A percentile compares a stretch with the other conserved stretches of the same genome.
These are phyloP conservation scores for Coturnix japonica DNA, from an alignment of 2,113 vertebrate species.

Conservation along the genomic window DNA sequence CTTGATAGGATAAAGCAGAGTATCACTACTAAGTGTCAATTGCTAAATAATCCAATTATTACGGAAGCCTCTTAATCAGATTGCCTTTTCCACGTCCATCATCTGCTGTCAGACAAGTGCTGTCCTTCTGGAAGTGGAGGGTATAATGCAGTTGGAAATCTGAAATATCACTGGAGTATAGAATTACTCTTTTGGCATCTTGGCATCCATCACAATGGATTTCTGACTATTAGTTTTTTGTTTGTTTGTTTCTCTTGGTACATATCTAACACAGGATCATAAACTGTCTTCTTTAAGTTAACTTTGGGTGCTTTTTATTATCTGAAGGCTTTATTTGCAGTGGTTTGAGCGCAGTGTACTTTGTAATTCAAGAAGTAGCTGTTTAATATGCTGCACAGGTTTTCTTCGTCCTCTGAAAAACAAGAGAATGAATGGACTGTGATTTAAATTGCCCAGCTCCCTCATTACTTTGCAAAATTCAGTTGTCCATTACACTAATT, in stretches of 20 bases:
- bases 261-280: fast-evolving
- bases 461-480: constrained; percentile 14
- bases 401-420: constrained; percentile 15
- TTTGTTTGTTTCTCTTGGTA: neutral
- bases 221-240: neutral
- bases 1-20: neutral
- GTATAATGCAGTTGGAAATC: neutral
- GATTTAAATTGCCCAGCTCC: neutral
- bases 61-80: neutral
- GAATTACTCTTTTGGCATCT: neutral
- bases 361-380: neutral
- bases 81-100: neutral
- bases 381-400: constrained; percentile 18
- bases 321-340: neutral
- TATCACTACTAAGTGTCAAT: neutral
- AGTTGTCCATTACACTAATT: constrained; percentile 5
- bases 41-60: neutral
- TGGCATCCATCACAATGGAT: neutral
- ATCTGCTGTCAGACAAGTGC: neutral
- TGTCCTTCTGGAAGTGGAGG: neutral
- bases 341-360: neutral
- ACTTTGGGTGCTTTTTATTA: neutral
- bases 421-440: constrained; percentile 2
- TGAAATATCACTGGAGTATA: neutral
- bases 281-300: neutral